phyloP scores from a whole-genome alignment of 2,113 vertebrate genomes.

The Marmota flaviventris region DNA sequence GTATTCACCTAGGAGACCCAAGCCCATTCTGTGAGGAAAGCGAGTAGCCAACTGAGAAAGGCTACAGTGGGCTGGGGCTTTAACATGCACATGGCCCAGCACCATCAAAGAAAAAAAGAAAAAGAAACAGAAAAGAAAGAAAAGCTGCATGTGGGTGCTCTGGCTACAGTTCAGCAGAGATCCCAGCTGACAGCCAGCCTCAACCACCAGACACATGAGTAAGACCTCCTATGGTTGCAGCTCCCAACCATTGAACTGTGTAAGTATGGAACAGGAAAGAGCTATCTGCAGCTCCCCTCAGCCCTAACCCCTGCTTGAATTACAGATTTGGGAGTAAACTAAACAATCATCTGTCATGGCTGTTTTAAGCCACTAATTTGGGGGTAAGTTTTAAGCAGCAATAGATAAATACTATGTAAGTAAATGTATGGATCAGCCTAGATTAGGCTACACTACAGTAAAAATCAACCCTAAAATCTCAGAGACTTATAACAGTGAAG shows the following conservation, averaged over 20 bases:
- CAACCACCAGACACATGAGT: background rate
- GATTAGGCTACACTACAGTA: background rate
- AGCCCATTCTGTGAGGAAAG: background rate
- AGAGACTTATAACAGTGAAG: background rate
- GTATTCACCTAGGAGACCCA: background rate
- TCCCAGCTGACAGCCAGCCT: background rate
- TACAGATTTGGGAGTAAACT: background rate
- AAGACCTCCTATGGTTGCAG: background rate
- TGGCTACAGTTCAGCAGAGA: background rate
- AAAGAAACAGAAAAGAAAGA: too few species aligned
- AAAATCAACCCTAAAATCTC: background rate
- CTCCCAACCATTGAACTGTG: too few species aligned
- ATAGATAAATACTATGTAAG: too few species aligned
- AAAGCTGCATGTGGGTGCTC: background rate
- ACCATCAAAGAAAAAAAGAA: too few species aligned
- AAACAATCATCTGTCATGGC: background rate
- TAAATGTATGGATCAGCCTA: background rate
- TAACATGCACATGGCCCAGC: too few species aligned
- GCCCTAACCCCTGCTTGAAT: too few species aligned
- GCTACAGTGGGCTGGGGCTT: too few species aligned
- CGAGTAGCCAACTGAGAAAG: background rate
- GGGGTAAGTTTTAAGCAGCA: background rate
- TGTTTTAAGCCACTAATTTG: background rate
- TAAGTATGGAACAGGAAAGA: background rate
- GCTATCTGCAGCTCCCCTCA: background rate